Conservation (phyloP, 2,113 vertebrate genomes). For the Coreoperca whiteheadi region DNA sequence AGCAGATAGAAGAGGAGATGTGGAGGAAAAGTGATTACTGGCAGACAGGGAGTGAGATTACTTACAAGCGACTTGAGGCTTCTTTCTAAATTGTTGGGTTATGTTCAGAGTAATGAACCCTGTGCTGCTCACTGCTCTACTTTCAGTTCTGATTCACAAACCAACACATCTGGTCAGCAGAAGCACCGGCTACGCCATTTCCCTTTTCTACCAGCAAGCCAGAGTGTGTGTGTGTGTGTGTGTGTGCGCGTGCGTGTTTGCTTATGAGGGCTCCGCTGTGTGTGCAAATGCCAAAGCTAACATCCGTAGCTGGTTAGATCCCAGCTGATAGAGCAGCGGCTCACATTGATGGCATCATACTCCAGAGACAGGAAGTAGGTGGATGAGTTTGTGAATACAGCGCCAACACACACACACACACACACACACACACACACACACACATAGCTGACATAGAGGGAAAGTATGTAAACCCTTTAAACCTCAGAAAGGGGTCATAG, state of each 20-base stretch:
- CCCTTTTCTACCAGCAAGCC: conserved; percentile 18
- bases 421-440: conserved; percentile 3
- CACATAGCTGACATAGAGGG: conserved; percentile 43
- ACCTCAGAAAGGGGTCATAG: neutral
- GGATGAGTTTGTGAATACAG: conserved; percentile 25
- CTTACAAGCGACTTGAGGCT: neutral
- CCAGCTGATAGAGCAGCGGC: conserved; percentile 58
- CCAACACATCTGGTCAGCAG: conserved; percentile 56
- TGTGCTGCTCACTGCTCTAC: neutral
- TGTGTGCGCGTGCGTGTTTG: conserved; percentile 33
- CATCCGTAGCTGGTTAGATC: conserved; percentile 63
- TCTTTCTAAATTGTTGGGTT: no score
- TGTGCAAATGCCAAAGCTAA: conserved; percentile 66
- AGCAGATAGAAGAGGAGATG: neutral
- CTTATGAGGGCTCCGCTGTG: conserved; percentile 4
- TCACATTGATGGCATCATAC: conserved; percentile 64
- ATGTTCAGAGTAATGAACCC: neutral
- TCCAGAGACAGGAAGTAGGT: conserved; percentile 69
- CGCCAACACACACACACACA: neutral
- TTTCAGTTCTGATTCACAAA: conserved; percentile 27
- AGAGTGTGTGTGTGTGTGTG: conserved; percentile 1
- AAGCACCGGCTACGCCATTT: conserved; percentile 57
- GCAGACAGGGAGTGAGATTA: neutral
- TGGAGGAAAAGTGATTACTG: neutral
- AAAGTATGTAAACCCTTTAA: conserved; percentile 34